These are phyloP conservation scores for Aphaenogaster floridana DNA, from an alignment of 1,140 invertebrate genomes.

Conservation along the genomic window DNA sequence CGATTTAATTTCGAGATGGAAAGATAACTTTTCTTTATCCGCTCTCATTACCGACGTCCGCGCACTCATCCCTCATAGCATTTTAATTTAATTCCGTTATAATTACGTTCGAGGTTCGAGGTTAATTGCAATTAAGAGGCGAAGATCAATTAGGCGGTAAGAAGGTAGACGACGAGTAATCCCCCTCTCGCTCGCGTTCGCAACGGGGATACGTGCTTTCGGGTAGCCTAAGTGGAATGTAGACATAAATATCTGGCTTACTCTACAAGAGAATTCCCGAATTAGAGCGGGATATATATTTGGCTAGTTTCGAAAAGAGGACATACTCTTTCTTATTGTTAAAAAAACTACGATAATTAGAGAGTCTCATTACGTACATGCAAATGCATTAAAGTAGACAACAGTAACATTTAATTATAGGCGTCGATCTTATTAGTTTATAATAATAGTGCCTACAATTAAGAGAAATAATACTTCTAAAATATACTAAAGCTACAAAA, in stretches of 20 bases:
- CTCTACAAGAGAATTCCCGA: constrained; percentile 21
- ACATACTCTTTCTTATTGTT: background rate
- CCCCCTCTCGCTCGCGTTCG: background rate
- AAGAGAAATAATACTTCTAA: background rate
- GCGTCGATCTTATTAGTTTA: background rate
- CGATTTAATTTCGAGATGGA: constrained; percentile 61
- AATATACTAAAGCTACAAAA: background rate
- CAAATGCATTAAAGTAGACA: background rate
- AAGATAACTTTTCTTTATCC: constrained; percentile 64
- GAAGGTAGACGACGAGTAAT: constrained; percentile 36
- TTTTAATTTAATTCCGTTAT: constrained; percentile 65
- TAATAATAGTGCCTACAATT: background rate
- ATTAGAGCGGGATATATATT: constrained; percentile 19
- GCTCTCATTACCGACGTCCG: constrained; percentile 52
- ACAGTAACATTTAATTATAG: constrained; percentile 12
- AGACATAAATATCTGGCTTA: constrained; percentile 57
- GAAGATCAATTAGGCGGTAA: constrained; percentile 63
- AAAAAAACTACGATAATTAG: background rate
- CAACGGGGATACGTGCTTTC: background rate
- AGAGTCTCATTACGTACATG: background rate
- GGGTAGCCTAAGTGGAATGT: background rate
- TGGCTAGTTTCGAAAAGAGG: background rate
- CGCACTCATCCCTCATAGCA: constrained; percentile 52
- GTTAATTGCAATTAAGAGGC: constrained; percentile 75
- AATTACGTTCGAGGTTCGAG: constrained; percentile 59